phyloP scores from a whole-genome alignment of 2,888 invertebrate species.

The Drepanosiphum platanoidis region DNA sequence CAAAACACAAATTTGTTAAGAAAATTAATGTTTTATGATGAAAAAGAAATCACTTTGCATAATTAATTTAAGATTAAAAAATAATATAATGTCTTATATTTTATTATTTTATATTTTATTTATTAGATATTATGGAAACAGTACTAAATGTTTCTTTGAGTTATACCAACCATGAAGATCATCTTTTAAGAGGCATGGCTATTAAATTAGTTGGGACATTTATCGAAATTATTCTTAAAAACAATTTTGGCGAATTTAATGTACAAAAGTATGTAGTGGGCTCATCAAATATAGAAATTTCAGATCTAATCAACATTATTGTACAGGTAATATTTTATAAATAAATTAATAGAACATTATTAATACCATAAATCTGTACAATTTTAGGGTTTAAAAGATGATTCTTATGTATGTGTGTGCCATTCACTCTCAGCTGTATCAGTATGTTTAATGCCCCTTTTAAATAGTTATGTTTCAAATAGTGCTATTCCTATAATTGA shows the following conservation, averaged over 20 bases:
- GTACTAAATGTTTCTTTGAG: conserved; percentile 70
- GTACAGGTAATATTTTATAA: conserved; percentile 47
- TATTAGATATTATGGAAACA: conserved; percentile 31
- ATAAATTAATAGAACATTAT: background rate
- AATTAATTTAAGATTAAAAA: background rate
- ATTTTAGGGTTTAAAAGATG: conserved; percentile 76
- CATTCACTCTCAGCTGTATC: conserved; percentile 76
- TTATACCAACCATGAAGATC: conserved; percentile 80
- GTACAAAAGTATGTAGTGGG: background rate
- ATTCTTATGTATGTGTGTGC: conserved; percentile 79
- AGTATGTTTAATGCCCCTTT: conserved; percentile 72
- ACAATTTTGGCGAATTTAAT: conserved; percentile 59
- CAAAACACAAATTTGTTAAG: background rate
- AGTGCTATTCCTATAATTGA: conserved; percentile 73
- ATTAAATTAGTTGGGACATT: conserved; percentile 77
- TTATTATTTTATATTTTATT: no score
- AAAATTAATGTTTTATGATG: background rate
- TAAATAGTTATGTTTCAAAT: conserved; percentile 73
- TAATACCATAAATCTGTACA: background rate
- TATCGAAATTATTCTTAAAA: conserved; percentile 71
- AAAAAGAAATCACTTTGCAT: no score
- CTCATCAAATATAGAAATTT: conserved; percentile 32
- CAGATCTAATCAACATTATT: conserved; percentile 56
- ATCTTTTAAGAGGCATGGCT: conserved; percentile 81
- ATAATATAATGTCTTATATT: background rate